Percentiles rank a stretch among this genome's conserved stretches.
Conservation (phyloP, 2,888 invertebrate genomes). For the Spodoptera picta region DNA sequence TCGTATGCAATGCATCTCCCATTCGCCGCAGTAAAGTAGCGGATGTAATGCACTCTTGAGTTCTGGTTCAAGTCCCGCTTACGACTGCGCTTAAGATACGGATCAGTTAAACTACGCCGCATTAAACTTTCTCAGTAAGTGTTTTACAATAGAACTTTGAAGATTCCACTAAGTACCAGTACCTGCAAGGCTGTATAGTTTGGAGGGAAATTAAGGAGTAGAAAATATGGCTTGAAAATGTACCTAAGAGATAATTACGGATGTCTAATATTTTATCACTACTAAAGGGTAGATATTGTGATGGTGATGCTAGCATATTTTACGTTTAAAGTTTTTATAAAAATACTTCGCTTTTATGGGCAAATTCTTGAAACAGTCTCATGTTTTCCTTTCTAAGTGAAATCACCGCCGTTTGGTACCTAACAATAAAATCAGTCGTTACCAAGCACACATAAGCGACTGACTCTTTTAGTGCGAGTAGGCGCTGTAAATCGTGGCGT, state of each 20-base stretch:
- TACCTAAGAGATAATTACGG: too few relatives aligned
- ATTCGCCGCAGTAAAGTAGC: conserved; percentile 53
- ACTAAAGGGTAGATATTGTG: too few relatives aligned
- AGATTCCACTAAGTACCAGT: conserved; percentile 24
- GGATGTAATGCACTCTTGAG: conserved; percentile 61
- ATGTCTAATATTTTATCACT: too few relatives aligned
- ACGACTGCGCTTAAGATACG: conserved; percentile 42
- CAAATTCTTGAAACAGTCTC: too few relatives aligned
- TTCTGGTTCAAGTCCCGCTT: conserved; percentile 48
- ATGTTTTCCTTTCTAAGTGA: too few relatives aligned
- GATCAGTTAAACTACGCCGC: conserved; percentile 36
- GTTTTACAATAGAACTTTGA: conserved; percentile 39
- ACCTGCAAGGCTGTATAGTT: conserved; percentile 12
- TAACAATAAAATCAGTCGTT: conserved; percentile 20
- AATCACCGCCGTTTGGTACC: not conserved
- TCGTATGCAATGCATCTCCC: conserved; percentile 41
- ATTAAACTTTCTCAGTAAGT: conserved; percentile 40
- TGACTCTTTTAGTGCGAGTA: conserved; percentile 8
- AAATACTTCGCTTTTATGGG: too few relatives aligned
- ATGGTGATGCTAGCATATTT: too few relatives aligned
- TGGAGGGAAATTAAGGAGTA: not conserved
- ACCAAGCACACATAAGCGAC: conserved; percentile 7
- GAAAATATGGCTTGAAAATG: not conserved
- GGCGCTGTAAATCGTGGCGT: conserved; percentile 49
- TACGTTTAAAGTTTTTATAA: too few relatives aligned